A percentile compares a stretch with the other conserved stretches of the same genome.
phyloP scores from a whole-genome alignment of 35 echinoderm and acorn worm species.

The Nesometra sesokonis region DNA sequence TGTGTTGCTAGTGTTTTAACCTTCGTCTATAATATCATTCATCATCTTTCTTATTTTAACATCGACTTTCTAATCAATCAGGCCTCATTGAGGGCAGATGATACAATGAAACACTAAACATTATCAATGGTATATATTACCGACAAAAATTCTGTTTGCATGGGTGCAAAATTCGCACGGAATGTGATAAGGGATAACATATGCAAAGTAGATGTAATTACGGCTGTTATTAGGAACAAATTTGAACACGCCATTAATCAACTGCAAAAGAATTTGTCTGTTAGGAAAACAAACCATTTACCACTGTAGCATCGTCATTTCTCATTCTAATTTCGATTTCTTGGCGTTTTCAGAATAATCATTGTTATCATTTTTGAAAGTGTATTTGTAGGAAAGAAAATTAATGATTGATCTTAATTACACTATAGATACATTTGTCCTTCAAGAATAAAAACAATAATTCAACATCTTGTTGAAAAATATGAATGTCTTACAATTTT shows the following conservation, averaged over 20 bases:
- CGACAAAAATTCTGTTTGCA: not conserved
- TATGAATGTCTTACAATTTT: not conserved
- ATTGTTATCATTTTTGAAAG: not conserved
- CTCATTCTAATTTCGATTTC: not conserved
- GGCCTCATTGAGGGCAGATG: not conserved
- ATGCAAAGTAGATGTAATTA: not conserved
- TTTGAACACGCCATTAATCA: not conserved
- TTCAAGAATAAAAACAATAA: not conserved
- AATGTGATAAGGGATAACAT: not conserved
- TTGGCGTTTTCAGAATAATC: not conserved
- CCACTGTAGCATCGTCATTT: not conserved
- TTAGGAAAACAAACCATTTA: not conserved
- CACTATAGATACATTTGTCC: not conserved
- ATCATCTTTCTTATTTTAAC: not conserved
- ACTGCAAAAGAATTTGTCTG: not conserved
- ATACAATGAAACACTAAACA: not conserved
- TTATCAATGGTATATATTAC: too few species aligned
- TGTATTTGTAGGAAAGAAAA: not conserved
- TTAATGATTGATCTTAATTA: not conserved
- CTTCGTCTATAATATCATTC: not conserved
- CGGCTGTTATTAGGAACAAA: not conserved
- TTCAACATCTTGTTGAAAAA: not conserved
- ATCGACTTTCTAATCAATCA: not conserved
- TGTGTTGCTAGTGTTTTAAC: not conserved
- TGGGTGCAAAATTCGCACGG: not conserved